Evolutionary conservation across 2,797 vertebrate species (phyloP), one percentile per base, ranked within the genome.

Genomic region (Myotis findleyi): DNA sequence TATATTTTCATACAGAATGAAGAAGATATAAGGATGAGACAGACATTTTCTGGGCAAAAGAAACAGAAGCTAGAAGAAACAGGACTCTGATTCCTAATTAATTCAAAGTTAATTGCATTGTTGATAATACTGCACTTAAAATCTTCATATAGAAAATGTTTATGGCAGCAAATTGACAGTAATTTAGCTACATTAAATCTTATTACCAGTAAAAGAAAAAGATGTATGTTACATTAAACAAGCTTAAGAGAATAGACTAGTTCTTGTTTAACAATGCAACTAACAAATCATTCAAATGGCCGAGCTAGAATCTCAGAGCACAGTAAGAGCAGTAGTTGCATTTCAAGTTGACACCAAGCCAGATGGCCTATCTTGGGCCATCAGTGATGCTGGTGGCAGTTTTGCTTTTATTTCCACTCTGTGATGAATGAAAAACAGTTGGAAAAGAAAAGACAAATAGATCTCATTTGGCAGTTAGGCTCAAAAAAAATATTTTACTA

Each of bases 71-170:
- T 88, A 93, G 91, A 90, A 97, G 93, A 96, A 87, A 96, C 68
- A 97, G 91, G 89, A 97, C 97, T 95, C 55, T 89, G 97, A 97
- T 97, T 97, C 89, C 98, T 98, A 98, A 97, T 98, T 98, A 98
- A 98, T 98, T 97, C 98, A 97, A 97, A 98, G 97, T 97, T 98
- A 98, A 98, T 98, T 98, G 96, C 96, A 96, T 89, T 98, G 97
- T 98, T 98, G 98, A 97, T 98, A 98, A 98, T 97, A 94, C 77
- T 97, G 96, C 95, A 62, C 96, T 98, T 98, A 96, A 95, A 98
- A 98, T 97, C 97, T 97, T 98, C 96, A 97, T 98, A 98, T 94
- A 98, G 98, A 98, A 98, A 98, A 97, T 98, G 98, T 98, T 98
- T 98, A 97, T 98, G 95, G 97, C 95, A 97, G 97, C 94, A 97